Evolutionary conservation across 1,140 invertebrate species (phyloP).

Genomic region (Centruroides sculpturatus): DNA sequence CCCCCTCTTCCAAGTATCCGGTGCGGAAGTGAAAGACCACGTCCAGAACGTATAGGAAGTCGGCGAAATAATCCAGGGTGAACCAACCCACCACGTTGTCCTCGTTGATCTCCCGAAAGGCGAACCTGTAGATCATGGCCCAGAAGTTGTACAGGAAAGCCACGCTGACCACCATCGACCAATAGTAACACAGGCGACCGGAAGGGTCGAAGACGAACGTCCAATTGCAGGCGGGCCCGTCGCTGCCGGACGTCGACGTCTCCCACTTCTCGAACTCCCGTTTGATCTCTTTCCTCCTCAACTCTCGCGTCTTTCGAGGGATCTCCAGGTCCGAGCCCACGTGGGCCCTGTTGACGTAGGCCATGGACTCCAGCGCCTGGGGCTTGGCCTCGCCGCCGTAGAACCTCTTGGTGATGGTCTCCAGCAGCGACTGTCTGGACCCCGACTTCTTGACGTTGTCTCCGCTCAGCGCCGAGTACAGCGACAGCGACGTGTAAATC

Average conservation of each 20-base stretch:
- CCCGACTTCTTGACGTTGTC: conserved; percentile 29
- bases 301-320: conserved; percentile 15
- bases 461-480: conserved; percentile 6
- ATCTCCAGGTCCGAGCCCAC: conserved; percentile 33
- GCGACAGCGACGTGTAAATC: conserved; percentile 1
- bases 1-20: conserved; percentile 89
- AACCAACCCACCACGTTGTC: conserved; percentile 88
- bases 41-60: conserved; percentile 89
- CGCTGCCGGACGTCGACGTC: conserved; percentile 23
- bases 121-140: conserved; percentile 96
- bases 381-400: conserved; percentile 10
- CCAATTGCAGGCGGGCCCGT: conserved; percentile 54
- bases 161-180: conserved; percentile 92
- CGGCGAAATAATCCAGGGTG: conserved; percentile 88
- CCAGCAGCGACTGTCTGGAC: conserved; percentile 39
- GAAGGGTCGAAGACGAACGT: conserved; percentile 54
- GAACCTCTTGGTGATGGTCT: too few species aligned
- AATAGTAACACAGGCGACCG: conserved; percentile 82
- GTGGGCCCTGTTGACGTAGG: conserved; percentile 26
- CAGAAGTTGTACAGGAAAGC: conserved; percentile 98
- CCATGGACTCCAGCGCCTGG: conserved; percentile 30
- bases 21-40: conserved; percentile 95
- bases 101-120: conserved; percentile 64
- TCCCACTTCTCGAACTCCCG: conserved; percentile 41
- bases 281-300: conserved; percentile 43